These are phyloP conservation scores for Coryphaenoides rupestris DNA, from an alignment of 2,113 vertebrate species.

Conservation along the genomic window DNA sequence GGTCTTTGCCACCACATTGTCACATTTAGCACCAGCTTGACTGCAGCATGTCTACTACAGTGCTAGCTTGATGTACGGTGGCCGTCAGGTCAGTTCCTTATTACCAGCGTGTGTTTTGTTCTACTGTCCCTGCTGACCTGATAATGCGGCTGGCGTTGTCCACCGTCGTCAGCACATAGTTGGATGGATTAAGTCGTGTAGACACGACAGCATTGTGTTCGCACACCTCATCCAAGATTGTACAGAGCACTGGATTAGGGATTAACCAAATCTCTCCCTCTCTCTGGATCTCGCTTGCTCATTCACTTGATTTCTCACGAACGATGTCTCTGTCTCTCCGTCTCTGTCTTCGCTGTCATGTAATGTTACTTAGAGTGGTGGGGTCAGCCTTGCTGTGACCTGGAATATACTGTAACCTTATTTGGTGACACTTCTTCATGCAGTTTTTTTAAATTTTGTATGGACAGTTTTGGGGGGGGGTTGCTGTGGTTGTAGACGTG, in stretches of 20 bases:
- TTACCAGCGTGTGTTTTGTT: constrained; percentile 8
- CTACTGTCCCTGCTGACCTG: constrained; percentile 35
- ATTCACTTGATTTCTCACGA: background rate
- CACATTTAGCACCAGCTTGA: too few species aligned
- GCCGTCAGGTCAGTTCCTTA: background rate
- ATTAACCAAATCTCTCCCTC: constrained; percentile 3
- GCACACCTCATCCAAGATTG: constrained; percentile 38
- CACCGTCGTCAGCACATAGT: constrained; percentile 55
- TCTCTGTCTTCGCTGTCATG: background rate
- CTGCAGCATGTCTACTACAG: too few species aligned
- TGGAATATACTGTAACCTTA: too few species aligned
- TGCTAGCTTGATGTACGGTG: too few species aligned
- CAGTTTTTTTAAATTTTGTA: too few species aligned
- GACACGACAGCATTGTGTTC: constrained; percentile 34
- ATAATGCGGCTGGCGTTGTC: constrained; percentile 35
- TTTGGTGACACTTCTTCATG: too few species aligned
- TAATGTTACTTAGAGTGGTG: too few species aligned
- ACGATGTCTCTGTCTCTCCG: background rate
- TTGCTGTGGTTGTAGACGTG: background rate
- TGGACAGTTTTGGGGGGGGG: too few species aligned
- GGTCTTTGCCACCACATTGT: too few species aligned
- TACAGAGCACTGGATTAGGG: constrained; percentile 58
- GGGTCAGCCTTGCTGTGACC: too few species aligned
- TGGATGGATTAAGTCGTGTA: constrained; percentile 64
- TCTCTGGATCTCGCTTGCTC: background rate